Percentiles rank a stretch among this genome's conserved stretches.
These are phyloP conservation scores for Heterochromis multidens DNA, from an alignment of 2,113 vertebrate genomes.

Conservation along the genomic window DNA sequence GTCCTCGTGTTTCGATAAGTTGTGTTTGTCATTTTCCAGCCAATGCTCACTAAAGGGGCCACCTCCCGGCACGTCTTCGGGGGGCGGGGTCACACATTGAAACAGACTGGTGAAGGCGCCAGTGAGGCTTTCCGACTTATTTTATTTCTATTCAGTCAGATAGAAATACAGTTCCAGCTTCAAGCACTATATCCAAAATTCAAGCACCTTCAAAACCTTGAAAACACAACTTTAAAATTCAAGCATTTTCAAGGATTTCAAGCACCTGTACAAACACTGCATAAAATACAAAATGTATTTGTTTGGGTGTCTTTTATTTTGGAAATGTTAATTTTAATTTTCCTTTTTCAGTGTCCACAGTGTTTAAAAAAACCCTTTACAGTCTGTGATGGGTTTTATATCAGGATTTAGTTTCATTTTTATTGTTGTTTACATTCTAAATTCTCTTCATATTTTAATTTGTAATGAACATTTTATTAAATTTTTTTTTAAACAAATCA, in stretches of 20 bases:
- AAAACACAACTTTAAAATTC: background rate
- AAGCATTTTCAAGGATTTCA: background rate
- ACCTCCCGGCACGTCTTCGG: no score
- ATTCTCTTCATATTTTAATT: background rate
- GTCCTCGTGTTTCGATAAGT: background rate
- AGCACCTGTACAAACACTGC: background rate
- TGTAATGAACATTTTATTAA: no score
- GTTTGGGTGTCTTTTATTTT: no score
- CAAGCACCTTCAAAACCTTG: background rate
- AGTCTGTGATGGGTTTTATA: background rate
- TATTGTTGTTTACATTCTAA: background rate
- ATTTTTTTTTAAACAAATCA: no score
- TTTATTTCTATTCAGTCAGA: background rate
- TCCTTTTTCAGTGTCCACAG: no score
- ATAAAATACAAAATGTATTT: no score
- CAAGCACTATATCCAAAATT: background rate
- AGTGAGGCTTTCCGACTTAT: background rate
- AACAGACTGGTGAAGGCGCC: background rate
- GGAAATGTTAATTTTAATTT: no score
- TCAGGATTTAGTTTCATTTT: background rate
- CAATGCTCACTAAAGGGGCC: no score
- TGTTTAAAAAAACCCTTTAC: no score
- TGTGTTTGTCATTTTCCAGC: no score
- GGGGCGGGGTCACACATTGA: rapidly evolving
- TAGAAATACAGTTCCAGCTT: background rate